phyloP scores from a whole-genome alignment of 2,888 invertebrate species.

The Hirtodrosophila trivittata region DNA sequence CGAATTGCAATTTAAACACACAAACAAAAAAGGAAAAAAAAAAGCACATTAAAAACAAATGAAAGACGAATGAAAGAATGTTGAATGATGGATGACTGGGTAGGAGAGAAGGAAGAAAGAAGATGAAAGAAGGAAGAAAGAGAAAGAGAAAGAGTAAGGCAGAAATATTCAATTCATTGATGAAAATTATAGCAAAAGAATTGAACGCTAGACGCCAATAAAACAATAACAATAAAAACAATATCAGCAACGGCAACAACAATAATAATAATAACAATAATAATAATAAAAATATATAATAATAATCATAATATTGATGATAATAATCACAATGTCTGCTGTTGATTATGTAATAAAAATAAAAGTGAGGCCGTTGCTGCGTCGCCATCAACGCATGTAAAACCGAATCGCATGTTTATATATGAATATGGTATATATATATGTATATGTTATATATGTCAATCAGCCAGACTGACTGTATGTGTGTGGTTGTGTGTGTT shows the following conservation, averaged over 20 bases:
- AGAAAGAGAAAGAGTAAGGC: background rate
- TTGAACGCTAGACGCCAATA: slow-evolving; percentile 55
- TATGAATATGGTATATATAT: background rate
- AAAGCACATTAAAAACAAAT: slow-evolving; percentile 50
- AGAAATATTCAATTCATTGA: slow-evolving; percentile 42
- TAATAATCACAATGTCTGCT: slow-evolving; percentile 20
- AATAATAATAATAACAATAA: slow-evolving; percentile 17
- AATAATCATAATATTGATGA: too few species aligned
- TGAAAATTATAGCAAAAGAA: slow-evolving; percentile 48
- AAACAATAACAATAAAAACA: slow-evolving; percentile 32
- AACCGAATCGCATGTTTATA: slow-evolving; percentile 35
- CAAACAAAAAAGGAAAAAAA: too few species aligned
- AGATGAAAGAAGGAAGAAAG: slow-evolving; percentile 4
- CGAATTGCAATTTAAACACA: slow-evolving; percentile 34
- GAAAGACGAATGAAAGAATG: slow-evolving; percentile 14
- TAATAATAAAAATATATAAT: background rate
- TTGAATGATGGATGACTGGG: slow-evolving; percentile 32
- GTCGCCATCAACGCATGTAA: slow-evolving; percentile 44
- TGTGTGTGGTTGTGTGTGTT: slow-evolving; percentile 30
- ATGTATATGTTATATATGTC: slow-evolving; percentile 1
- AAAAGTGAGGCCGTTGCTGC: slow-evolving; percentile 41
- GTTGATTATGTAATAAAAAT: slow-evolving; percentile 55
- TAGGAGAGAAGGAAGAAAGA: background rate
- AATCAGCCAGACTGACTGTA: slow-evolving; percentile 13
- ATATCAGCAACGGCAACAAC: slow-evolving; percentile 20